Conservation (phyloP, 2,113 vertebrate genomes). For the Leucopsar rothschildi region DNA sequence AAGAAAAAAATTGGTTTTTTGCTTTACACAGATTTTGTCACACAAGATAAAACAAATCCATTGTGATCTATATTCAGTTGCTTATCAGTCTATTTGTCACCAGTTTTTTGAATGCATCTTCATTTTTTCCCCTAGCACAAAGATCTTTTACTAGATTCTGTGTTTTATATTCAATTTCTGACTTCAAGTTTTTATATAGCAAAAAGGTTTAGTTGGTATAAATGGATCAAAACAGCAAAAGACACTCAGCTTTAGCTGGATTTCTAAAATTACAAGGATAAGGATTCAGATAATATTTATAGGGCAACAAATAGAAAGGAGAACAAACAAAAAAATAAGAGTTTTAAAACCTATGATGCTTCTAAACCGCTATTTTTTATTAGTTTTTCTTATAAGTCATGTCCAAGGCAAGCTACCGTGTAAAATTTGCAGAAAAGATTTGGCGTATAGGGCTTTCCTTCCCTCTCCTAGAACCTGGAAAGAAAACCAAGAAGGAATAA, state of each 20-base stretch:
- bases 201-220: not conserved
- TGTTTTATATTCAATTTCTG: not conserved
- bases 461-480: not conserved
- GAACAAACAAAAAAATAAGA: not conserved
- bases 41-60: not conserved
- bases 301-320: not conserved
- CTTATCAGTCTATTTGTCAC: not conserved
- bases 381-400: not conserved
- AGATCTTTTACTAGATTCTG: not conserved
- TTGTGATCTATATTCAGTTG: not conserved
- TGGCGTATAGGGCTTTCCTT: not conserved
- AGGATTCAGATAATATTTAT: not conserved
- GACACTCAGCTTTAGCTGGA: not conserved
- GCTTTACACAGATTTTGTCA: not conserved
- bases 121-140: not conserved
- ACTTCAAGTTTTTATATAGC: not conserved
- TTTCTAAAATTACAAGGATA: not conserved
- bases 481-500: not conserved
- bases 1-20: not conserved
- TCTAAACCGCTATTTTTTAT: not conserved
- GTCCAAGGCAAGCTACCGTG: not conserved
- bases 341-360: not conserved
- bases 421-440: not conserved
- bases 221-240: not conserved
- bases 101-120: not conserved